Base-by-base conservation (phyloP, 2,888 invertebrate genomes). In the Pogonocherus hispidulus region DNA sequence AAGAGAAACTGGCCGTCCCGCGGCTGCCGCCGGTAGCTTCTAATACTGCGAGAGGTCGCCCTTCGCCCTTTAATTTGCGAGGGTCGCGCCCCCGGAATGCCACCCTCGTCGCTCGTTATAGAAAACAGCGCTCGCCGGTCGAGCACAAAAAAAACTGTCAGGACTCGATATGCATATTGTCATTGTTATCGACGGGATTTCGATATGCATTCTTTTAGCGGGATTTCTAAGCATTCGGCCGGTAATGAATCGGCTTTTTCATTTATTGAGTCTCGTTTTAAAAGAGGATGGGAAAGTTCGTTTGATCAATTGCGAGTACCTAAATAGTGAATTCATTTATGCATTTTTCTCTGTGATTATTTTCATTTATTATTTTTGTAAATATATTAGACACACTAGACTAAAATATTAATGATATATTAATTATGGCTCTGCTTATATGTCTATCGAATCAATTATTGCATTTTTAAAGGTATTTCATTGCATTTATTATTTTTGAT, bases 31-130 rank as follows among this genome's bases (percentile, higher is more conserved):
- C 76, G 76, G 74, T 73, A 75, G 78, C 77, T 75, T 80, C 81
- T 80, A 81, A 79, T 80, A 81, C 77, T 77, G 72, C 75, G 81
- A 79, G 74, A 81, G 81, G 80, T 81, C 80, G 84, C 81, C 81
- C 83, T 84, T 81, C 80, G 84, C 81, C 81, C 83, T 84, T 82
- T 84, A 84, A 84, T 85, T 84, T 84, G 78, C 79, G 80, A 81
- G 84, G 84, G 84, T 84, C 84, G 84, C 84, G 84, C 84, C 84
- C 84, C 79, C 74, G 56, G 63, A 69, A 80, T 82, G 80, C 84
- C 84, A 85, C 85, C 84, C 84, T 84, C 83, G 82, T 80, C 73
- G 84, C 84, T 84, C 82, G 84, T 84, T 84, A 77, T 74, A 84
- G 83, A 80, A 81, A 81, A 78, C 78, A 73, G 73, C 67, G 76